These are phyloP conservation scores for Zelleria hepariella DNA, from an alignment of 2,888 invertebrate species.

Conservation along the genomic window DNA sequence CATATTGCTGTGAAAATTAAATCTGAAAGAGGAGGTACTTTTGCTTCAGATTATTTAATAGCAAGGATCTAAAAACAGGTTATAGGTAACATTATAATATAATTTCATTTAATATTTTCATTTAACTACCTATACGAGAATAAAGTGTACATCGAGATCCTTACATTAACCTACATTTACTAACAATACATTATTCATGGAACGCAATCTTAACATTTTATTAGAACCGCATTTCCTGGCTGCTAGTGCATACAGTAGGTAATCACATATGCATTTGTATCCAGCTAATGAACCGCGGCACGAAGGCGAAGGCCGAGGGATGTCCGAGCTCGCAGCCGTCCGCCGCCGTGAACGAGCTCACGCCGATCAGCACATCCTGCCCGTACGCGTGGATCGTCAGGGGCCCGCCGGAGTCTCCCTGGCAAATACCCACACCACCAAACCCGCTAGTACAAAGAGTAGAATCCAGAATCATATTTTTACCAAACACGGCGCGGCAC, in stretches of 20 bases:
- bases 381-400: slow-evolving; percentile 25
- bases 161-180: neutral
- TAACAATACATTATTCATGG: neutral
- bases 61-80: too few species aligned
- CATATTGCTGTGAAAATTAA: too few species aligned
- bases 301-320: slow-evolving; percentile 48
- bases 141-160: neutral
- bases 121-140: neutral
- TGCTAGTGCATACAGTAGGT: too few species aligned
- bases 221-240: neutral
- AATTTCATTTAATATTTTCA: too few species aligned
- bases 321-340: slow-evolving; percentile 45
- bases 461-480: slow-evolving; percentile 28
- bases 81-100: too few species aligned
- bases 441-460: slow-evolving; percentile 48
- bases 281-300: slow-evolving; percentile 39
- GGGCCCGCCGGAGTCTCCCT: slow-evolving; percentile 53
- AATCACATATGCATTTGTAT: slow-evolving; percentile 28
- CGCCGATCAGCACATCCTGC: slow-evolving; percentile 21
- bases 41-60: too few species aligned
- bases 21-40: too few species aligned
- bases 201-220: neutral
- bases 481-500: slow-evolving; percentile 33
- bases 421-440: slow-evolving; percentile 50
- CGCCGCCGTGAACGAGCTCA: slow-evolving; percentile 50